Evolutionary conservation across 2,888 invertebrate genomes (phyloP), one percentile per base, ranked within the genome.

Genomic region (Lymantria dispar): DNA sequence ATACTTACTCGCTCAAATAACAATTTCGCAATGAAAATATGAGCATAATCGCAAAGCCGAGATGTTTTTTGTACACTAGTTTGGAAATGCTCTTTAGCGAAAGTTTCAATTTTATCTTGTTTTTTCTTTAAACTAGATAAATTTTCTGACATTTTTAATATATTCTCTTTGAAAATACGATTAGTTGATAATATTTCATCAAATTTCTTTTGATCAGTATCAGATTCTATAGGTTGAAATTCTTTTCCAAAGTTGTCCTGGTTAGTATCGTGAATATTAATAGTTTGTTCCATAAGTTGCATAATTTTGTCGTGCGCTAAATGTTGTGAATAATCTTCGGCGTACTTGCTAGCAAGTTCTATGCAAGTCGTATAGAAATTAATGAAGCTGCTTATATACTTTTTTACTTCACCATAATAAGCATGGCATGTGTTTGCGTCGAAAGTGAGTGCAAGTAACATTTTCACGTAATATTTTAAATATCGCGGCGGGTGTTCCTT

Each of bases 351-450:
- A 1, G 74, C 58, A n/a, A 70, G 64, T 45, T 83, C 78, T 52
- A 84, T 76, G 3, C 64, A 55, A 39, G 66, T 50, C 22, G 64
- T 63, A 67, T 77, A 82, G 48, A 70, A 80, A 45, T 55, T 62
- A 1, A 78, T 51, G 54, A 83, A 87, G 41, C 77, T 74, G 7
- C 59, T 66, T 0, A 87, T 52, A 1, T 79, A 60, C 22, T 57
- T 64, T 58, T 83, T 86, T 5, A 87, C 51, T 43, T 81, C 68
- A 0, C 82, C 82, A 44, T 83, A 88, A 56, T 77, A 85, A 0
- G 64, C 58, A 45, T 80, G 73, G 41, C 82, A 77, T 0, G 50
- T 53, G 3, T 70, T 76, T 3, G 37, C 22, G 5, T 45, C 12
- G 7, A 47, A 45, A 7, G 50, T 41, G 0, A 50, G 11, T 1